Evolutionary conservation across 2,113 vertebrate genomes (phyloP).

Genomic region (Thalassoma bifasciatum): DNA sequence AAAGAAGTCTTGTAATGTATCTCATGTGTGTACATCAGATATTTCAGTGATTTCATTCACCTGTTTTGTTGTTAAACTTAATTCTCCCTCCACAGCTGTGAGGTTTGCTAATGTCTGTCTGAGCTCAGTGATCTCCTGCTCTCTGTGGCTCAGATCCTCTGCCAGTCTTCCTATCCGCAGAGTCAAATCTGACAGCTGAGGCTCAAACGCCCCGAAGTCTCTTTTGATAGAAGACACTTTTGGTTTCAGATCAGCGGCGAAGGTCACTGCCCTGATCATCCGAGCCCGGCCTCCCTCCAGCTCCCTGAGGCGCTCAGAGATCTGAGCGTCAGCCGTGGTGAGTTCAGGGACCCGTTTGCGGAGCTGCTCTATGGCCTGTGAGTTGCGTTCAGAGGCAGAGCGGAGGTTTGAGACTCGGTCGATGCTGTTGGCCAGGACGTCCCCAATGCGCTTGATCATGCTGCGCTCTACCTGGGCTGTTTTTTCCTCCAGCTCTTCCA

Average conservation of each 20-base stretch:
- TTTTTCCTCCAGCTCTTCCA: conserved; percentile 85
- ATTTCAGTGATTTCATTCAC: conserved; percentile 79
- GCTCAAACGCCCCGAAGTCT: conserved; percentile 87
- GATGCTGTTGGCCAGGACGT: conserved; percentile 89
- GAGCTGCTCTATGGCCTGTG: conserved; percentile 82
- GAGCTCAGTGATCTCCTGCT: conserved; percentile 86
- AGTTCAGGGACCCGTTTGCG: conserved; percentile 83
- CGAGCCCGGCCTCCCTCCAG: conserved; percentile 91
- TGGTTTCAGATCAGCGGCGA: conserved; percentile 93
- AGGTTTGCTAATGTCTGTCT: conserved; percentile 87
- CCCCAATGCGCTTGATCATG: conserved; percentile 87
- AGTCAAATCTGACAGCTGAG: conserved; percentile 88
- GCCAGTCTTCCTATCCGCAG: conserved; percentile 89
- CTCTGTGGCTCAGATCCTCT: conserved; percentile 83
- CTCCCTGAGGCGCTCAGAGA: conserved; percentile 82
- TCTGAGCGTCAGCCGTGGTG: conserved; percentile 71
- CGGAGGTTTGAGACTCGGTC: conserved; percentile 87
- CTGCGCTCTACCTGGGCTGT: conserved; percentile 83
- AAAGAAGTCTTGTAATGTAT: background rate
- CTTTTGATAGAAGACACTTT: conserved; percentile 88
- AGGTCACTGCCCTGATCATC: conserved; percentile 87
- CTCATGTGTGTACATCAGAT: conserved; percentile 52
- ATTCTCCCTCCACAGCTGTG: conserved; percentile 78
- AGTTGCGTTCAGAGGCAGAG: conserved; percentile 83
- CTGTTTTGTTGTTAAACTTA: conserved; percentile 79